Base-by-base conservation (phyloP, 92 coral and sea anemone genomes). In the Phenganax stokvisi region DNA sequence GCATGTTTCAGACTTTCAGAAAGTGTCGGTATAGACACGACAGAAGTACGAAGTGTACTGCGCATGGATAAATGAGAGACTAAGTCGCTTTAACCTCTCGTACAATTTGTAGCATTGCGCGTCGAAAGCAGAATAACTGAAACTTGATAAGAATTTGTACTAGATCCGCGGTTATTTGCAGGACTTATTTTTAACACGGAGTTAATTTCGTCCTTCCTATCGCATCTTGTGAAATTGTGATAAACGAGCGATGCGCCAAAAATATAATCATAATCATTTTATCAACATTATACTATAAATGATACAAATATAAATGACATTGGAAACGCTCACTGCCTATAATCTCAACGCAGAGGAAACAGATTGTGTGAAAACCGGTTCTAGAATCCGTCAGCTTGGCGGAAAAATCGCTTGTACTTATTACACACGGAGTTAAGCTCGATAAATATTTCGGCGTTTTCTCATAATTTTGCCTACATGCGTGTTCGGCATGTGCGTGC, bases 381-480 rank as follows among this genome's bases (percentile, higher is more conserved):
- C 8, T 30, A 52, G n/a, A 76, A 29, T 12, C 10, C 37, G 81
- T 30, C 54, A 57, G 27, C 15, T 44, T 10, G 60, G 70, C 70
- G 70, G 81, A 76, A 56, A 20, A 76, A 76, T 56, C 31, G 11
- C 47, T 37, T 37, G 47, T 68, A 68, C 73, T 68, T 68, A 68
- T 68, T 37, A 5, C 5, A 37, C 3, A n/a, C 37, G 47, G 54
- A 53, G 20, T 56, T 57, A 57, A 55, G 63, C 16, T 28, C 3
- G 16, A 44, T 55, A 75, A 75, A 58, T 55, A 27, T 55, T 54
- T 54, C 64, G 79, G 6, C 1, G 37, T 17, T 7, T 56, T 56
- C 37, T 37, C 9, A 54, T 9, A 30, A 75, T 75, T 75, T 75
- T 16, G 64, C 52, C 28, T 57, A 55, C 65, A 68, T 51, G 63